Conservation (phyloP, 2,797 vertebrate species). For the Ctenopoma kingsleyae region DNA sequence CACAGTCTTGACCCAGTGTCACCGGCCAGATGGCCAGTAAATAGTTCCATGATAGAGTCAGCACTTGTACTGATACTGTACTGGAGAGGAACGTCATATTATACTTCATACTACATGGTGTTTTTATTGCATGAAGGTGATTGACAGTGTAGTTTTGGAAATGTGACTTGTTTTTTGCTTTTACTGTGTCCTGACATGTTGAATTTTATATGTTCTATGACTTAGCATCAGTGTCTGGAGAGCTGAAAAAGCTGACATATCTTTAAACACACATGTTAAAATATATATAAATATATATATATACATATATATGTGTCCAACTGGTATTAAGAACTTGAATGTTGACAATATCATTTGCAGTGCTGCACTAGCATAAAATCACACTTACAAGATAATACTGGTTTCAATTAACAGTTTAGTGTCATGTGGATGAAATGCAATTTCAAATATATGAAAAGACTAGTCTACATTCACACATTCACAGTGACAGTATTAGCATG, state of each 20-base stretch:
- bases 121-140: conserved; percentile 38
- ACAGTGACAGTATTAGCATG: no score
- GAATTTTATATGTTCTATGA: conserved; percentile 1
- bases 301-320: no score
- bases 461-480: not conserved
- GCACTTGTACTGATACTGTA: conserved; percentile 60
- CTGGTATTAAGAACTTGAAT: no score
- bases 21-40: conserved; percentile 83
- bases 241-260: conserved; percentile 2
- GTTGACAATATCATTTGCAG: not conserved
- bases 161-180: conserved; percentile 16
- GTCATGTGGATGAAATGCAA: not conserved
- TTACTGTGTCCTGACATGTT: not conserved
- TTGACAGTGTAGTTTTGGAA: conserved; percentile 10
- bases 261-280: not conserved
- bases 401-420: conserved; percentile 1
- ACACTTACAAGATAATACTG: not conserved
- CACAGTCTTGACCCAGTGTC: conserved; percentile 80
- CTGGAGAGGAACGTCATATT: conserved; percentile 35
- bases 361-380: not conserved
- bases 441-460: not conserved
- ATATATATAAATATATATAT: no score
- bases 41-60: conserved; percentile 81
- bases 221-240: not conserved
- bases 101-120: conserved; percentile 15